Conservation (phyloP, 2,113 vertebrate genomes). For the Xenopus laevis region DNA sequence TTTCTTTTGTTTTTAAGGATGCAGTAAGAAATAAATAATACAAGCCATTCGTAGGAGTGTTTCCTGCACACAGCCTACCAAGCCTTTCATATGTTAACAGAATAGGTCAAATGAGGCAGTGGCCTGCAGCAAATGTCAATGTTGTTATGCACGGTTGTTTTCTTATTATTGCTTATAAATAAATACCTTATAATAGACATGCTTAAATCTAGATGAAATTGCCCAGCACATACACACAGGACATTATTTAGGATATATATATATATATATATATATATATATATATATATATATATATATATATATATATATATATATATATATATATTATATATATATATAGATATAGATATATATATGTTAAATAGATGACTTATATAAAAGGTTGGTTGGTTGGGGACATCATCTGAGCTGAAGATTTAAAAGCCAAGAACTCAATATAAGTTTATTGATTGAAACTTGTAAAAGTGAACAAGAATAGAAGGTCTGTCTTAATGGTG, state of each 20-base stretch:
- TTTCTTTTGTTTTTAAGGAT: conserved; percentile 36
- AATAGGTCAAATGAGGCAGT: conserved; percentile 49
- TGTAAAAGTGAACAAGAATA: conserved; percentile 46
- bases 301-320: too few species aligned
- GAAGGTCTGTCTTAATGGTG: conserved; percentile 31
- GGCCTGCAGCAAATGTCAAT: conserved; percentile 38
- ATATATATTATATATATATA: too few species aligned
- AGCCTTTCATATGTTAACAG: conserved; percentile 44
- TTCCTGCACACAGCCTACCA: conserved; percentile 15
- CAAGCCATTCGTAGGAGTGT: conserved; percentile 52
- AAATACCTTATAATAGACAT: conserved; percentile 21
- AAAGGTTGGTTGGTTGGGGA: too few species aligned
- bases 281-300: too few species aligned
- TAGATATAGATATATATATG: too few species aligned
- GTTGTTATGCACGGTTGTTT: conserved; percentile 25
- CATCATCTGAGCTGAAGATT: not conserved
- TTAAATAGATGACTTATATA: too few species aligned
- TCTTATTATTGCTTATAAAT: conserved; percentile 25
- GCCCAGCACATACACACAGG: not conserved
- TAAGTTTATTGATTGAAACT: conserved; percentile 46
- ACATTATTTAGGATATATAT: conserved; percentile 17
- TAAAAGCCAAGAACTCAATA: conserved; percentile 41
- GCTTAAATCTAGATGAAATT: conserved; percentile 22
- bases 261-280: too few species aligned
- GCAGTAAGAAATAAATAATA: conserved; percentile 30